A percentile compares a stretch with the other conserved stretches of the same genome.
phyloP scores from a whole-genome alignment of 2,113 vertebrate genomes.

The Corynorhinus townsendii region DNA sequence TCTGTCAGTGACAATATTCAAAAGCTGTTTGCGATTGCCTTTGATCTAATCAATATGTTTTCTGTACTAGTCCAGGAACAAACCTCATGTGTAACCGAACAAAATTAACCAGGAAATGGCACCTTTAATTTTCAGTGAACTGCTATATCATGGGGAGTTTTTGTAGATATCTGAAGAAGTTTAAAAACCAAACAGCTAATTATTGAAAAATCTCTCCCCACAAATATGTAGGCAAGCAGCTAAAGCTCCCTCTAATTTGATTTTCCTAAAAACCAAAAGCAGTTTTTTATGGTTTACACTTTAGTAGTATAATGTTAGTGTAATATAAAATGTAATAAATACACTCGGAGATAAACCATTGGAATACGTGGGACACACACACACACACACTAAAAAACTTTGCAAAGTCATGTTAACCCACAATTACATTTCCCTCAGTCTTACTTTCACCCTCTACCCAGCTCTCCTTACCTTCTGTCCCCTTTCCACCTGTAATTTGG shows the following conservation, averaged over 20 bases:
- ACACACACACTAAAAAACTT: neutral
- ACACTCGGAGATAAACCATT: neutral
- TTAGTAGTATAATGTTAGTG: neutral
- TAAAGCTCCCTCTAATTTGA: neutral
- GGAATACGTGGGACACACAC: neutral
- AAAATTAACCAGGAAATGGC: neutral
- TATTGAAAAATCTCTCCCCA: neutral
- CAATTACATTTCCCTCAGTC: neutral
- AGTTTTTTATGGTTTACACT: neutral
- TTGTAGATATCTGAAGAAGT: slow-evolving; percentile 3
- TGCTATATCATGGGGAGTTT: neutral
- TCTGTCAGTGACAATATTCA: neutral
- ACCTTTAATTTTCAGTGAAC: neutral
- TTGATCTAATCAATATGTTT: neutral
- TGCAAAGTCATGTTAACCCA: neutral
- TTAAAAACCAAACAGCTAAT: slow-evolving; percentile 5
- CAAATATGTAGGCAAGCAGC: neutral
- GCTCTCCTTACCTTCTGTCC: neutral
- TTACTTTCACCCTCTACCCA: neutral
- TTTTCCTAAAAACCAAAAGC: neutral
- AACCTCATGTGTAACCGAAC: neutral
- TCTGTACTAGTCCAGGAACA: neutral
- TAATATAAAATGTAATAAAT: neutral
- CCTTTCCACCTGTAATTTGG: neutral
- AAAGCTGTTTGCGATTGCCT: neutral